Conservation (phyloP, 2,797 vertebrate genomes). For the Sibirionetta formosa region DNA sequence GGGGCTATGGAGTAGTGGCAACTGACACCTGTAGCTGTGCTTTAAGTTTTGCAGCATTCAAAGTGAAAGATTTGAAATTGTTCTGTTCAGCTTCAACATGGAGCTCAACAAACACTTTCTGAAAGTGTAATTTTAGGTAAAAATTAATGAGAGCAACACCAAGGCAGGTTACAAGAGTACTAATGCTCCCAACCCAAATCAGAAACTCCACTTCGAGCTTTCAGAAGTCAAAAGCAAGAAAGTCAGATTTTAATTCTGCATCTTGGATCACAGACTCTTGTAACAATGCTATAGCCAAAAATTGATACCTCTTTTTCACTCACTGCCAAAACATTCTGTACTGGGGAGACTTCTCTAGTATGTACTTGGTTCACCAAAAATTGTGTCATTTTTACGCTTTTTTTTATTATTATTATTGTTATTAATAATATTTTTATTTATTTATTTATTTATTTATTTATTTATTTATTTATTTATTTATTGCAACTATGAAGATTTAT, state of each 20-base stretch:
- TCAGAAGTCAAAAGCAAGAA: not conserved
- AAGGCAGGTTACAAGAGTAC: fast-evolving
- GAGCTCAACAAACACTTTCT: not conserved
- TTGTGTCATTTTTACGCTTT: not conserved
- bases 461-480: not conserved
- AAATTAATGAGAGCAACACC: not conserved
- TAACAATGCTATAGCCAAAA: not conserved
- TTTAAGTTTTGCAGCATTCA: not conserved
- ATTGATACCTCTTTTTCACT: not conserved
- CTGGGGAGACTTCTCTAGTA: not conserved
- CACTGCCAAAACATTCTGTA: not conserved
- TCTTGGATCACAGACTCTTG: not conserved
- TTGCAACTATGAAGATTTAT: not conserved
- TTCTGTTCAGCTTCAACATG: not conserved
- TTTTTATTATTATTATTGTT: not conserved
- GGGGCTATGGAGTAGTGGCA: not conserved
- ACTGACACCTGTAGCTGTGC: not conserved
- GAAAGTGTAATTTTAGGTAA: not conserved
- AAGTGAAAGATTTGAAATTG: not conserved
- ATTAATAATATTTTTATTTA: no score
- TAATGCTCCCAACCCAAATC: not conserved
- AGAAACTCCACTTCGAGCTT: not conserved
- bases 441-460: not conserved
- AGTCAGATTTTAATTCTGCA: not conserved
- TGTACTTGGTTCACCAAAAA: not conserved